phyloP scores from a whole-genome alignment of 2,797 vertebrate genomes.

The Halcyon smyrnensis region DNA sequence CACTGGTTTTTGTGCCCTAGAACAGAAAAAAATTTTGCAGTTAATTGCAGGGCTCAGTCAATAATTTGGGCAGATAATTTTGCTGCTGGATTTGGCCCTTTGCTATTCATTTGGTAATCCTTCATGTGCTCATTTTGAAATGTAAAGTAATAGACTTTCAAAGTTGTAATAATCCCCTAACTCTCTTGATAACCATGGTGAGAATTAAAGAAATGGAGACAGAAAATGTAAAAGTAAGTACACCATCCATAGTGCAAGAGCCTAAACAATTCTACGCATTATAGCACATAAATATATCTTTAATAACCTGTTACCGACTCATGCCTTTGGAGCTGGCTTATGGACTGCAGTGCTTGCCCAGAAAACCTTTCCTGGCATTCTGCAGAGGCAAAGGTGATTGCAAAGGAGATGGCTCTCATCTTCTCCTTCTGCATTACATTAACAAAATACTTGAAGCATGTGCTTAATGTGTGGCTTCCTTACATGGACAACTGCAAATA shows the following conservation, averaged over 20 bases:
- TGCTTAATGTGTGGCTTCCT: neutral
- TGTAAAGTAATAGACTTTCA: neutral
- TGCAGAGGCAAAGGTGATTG: neutral
- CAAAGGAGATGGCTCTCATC: neutral
- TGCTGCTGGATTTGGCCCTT: fast-evolving
- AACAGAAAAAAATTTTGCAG: neutral
- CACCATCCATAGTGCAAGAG: neutral
- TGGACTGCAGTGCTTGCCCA: neutral
- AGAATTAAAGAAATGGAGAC: neutral
- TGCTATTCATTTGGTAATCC: neutral
- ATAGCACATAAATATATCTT: neutral
- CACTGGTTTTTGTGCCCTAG: fast-evolving
- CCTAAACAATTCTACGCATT: neutral
- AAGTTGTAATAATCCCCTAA: neutral
- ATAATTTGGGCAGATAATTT: neutral
- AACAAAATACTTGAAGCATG: neutral
- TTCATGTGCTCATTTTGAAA: neutral
- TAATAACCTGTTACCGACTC: neutral
- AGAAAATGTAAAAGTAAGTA: neutral
- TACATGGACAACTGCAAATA: neutral
- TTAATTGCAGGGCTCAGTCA: neutral
- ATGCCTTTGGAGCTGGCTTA: neutral
- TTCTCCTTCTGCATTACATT: neutral
- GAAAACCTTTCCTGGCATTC: neutral
- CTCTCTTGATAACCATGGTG: neutral